A percentile compares a stretch with the other conserved stretches of the same genome.
Conservation (phyloP, 2,113 vertebrate genomes). For the Rhea pennata region DNA sequence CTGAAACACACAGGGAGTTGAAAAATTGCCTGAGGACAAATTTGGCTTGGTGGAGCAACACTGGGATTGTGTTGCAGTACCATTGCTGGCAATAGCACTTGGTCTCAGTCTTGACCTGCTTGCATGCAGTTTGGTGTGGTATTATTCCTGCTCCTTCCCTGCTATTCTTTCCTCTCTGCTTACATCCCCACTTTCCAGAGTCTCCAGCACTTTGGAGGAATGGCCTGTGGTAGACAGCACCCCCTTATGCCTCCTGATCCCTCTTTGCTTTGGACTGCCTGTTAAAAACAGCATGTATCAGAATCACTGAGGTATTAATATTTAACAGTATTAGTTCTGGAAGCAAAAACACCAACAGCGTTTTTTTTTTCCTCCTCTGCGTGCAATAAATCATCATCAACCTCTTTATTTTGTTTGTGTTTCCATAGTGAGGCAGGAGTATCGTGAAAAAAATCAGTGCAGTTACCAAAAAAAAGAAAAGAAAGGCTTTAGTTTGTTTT, state of each 20-base stretch:
- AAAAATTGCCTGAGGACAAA: neutral
- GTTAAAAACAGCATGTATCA: constrained; percentile 2
- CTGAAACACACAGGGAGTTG: neutral
- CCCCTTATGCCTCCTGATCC: neutral
- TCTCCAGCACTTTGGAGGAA: neutral
- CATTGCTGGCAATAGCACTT: neutral
- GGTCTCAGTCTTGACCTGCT: neutral
- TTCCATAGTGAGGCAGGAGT: constrained; percentile 40
- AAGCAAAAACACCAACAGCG: neutral
- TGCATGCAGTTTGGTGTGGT: neutral
- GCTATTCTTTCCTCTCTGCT: neutral
- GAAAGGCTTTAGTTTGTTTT: constrained; percentile 31
- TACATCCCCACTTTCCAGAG: neutral
- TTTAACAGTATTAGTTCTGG: constrained; percentile 36
- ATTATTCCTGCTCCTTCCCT: neutral
- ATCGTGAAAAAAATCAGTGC: neutral
- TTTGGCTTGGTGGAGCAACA: neutral
- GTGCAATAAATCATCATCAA: constrained; percentile 55
- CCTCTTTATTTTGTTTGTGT: constrained; percentile 36
- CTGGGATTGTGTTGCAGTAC: neutral
- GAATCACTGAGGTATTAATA: constrained; percentile 55
- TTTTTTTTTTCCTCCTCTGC: neutral
- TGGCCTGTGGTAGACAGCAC: neutral
- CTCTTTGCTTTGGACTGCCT: constrained; percentile 9
- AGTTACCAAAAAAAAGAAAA: neutral